Evolutionary conservation across 2,797 vertebrate genomes (phyloP).

Genomic region (Pteronotus mesoamericanus): DNA sequence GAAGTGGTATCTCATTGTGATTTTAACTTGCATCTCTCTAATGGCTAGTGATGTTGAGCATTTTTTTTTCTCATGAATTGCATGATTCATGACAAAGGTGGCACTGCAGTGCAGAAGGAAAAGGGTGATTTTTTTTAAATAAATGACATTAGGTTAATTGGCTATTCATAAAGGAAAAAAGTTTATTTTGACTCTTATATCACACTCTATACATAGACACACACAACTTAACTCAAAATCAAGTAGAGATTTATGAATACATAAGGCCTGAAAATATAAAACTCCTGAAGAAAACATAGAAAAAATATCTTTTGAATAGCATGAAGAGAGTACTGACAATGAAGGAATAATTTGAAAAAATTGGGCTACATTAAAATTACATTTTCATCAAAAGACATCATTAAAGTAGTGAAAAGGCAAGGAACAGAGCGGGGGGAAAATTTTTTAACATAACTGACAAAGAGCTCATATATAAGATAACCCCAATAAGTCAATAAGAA

Average conservation of each 20-base stretch:
- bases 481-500: background rate
- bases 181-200: background rate
- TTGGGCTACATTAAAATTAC: background rate
- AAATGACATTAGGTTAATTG: background rate
- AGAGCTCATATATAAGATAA: background rate
- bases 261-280: background rate
- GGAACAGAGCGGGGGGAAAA: background rate
- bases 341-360: background rate
- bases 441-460: background rate
- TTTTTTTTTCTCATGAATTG: background rate
- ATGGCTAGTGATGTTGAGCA: too few relatives aligned
- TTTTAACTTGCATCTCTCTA: too few relatives aligned
- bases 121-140: background rate
- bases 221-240: background rate
- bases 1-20: too few relatives aligned
- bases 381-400: background rate
- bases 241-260: background rate
- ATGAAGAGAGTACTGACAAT: background rate
- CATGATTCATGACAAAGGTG: background rate
- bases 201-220: background rate
- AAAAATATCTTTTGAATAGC: background rate
- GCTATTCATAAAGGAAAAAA: background rate
- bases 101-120: background rate
- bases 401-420: background rate
- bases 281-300: background rate